Evolutionary conservation across 1,140 invertebrate species (phyloP).

Genomic region (Vanessa tameamea): DNA sequence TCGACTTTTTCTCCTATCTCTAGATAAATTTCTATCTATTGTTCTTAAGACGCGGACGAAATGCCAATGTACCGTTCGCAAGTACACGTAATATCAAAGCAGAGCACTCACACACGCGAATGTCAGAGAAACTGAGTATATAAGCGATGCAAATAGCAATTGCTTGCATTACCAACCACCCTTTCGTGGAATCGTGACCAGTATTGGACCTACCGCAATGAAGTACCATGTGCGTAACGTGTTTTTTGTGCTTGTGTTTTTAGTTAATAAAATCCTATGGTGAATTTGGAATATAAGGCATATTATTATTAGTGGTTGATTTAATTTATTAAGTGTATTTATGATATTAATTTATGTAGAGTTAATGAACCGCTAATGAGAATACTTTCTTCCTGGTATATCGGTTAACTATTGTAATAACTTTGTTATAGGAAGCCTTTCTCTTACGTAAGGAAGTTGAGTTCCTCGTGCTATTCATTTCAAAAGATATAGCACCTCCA

Average conservation of each 20-base stretch:
- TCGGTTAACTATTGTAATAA: slow-evolving; percentile 42
- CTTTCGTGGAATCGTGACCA: slow-evolving; percentile 56
- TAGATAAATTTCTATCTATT: slow-evolving; percentile 72
- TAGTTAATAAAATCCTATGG: slow-evolving; percentile 14
- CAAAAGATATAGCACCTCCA: not conserved
- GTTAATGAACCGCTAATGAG: slow-evolving; percentile 49
- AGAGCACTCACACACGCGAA: slow-evolving; percentile 66
- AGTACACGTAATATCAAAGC: slow-evolving; percentile 65
- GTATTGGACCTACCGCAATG: slow-evolving; percentile 54
- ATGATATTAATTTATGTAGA: slow-evolving; percentile 45
- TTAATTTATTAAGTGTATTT: slow-evolving; percentile 7
- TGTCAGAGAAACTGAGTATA: slow-evolving; percentile 75
- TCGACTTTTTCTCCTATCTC: slow-evolving; percentile 57
- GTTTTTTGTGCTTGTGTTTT: slow-evolving; percentile 46
- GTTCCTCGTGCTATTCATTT: slow-evolving; percentile 48
- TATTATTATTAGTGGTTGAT: slow-evolving; percentile 9
- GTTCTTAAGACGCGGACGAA: slow-evolving; percentile 66
- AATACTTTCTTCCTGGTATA: slow-evolving; percentile 53
- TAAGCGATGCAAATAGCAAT: slow-evolving; percentile 76
- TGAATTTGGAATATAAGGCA: slow-evolving; percentile 13
- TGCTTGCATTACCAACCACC: slow-evolving; percentile 70
- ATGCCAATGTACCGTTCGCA: slow-evolving; percentile 61
- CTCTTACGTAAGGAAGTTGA: slow-evolving; percentile 55
- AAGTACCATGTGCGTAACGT: slow-evolving; percentile 73
- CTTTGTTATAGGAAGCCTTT: slow-evolving; percentile 59